phyloP scores from a whole-genome alignment of 2,888 invertebrate genomes.

The Drosophila robusta region DNA sequence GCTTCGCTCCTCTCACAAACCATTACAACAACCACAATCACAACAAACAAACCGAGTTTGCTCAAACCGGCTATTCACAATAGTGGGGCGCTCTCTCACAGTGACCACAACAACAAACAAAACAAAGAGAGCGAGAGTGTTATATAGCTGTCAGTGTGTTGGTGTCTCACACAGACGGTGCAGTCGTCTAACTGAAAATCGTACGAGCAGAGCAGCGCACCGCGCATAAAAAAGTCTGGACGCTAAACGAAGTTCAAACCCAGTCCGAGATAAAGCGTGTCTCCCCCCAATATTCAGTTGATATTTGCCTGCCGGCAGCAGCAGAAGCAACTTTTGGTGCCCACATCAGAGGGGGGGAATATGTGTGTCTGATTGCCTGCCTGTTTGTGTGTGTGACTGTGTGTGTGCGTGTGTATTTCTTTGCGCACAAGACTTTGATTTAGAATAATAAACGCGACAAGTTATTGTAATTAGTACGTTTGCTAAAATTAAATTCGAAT shows the following conservation, averaged over 20 bases:
- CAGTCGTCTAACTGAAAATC: slow-evolving; percentile 31
- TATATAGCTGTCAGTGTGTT: slow-evolving; percentile 22
- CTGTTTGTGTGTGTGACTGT: slow-evolving; percentile 12
- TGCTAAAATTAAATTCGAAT: slow-evolving; percentile 47
- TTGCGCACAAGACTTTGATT: slow-evolving; percentile 40
- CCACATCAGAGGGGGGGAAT: slow-evolving; percentile 30
- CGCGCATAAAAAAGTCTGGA: slow-evolving; percentile 50
- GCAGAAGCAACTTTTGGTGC: slow-evolving; percentile 47
- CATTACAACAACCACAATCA: slow-evolving; percentile 11
- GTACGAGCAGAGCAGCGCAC: slow-evolving; percentile 19
- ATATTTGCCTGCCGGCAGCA: slow-evolving; percentile 67
- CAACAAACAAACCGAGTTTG: slow-evolving; percentile 36
- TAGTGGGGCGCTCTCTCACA: slow-evolving; percentile 32
- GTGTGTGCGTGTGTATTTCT: slow-evolving; percentile 26
- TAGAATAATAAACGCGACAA: slow-evolving; percentile 57
- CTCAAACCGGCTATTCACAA: slow-evolving; percentile 55
- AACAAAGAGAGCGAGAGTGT: slow-evolving; percentile 25
- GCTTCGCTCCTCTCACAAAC: slow-evolving; percentile 24
- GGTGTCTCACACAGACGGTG: slow-evolving; percentile 14
- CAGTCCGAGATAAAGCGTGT: slow-evolving; percentile 54
- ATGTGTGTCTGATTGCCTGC: slow-evolving; percentile 30
- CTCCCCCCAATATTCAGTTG: slow-evolving; percentile 48
- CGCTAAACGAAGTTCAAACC: slow-evolving; percentile 54
- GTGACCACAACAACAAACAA: slow-evolving; percentile 12
- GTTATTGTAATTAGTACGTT: slow-evolving; percentile 63